These are phyloP conservation scores for Lasioglossum leucozonium DNA, from an alignment of 2,888 invertebrate genomes.

Conservation along the genomic window DNA sequence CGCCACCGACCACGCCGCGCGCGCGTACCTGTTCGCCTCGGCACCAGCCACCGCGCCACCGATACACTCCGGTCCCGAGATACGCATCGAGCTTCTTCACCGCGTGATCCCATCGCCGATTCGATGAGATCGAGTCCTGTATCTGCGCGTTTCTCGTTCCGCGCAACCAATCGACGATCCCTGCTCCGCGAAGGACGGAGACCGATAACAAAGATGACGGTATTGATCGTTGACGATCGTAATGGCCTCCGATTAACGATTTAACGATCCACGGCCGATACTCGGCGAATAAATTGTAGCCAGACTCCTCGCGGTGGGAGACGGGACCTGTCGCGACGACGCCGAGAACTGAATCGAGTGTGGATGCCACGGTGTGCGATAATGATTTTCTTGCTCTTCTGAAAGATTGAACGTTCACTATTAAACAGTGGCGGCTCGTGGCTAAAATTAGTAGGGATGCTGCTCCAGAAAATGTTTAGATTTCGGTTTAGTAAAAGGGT, in stretches of 20 bases:
- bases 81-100: conserved; percentile 4
- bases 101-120: conserved; percentile 24
- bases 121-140: conserved; percentile 30
- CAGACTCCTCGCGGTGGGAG: neutral
- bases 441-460: no score
- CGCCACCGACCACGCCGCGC: conserved; percentile 5
- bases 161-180: conserved; percentile 43
- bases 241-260: conserved; percentile 52
- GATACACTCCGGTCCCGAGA: conserved; percentile 15
- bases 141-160: conserved; percentile 24
- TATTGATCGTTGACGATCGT: conserved; percentile 48
- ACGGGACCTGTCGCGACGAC: neutral
- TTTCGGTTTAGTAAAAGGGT: no score
- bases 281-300: conserved; percentile 23
- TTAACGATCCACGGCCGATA: conserved; percentile 44
- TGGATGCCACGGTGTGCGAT: neutral
- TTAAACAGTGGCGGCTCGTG: no score
- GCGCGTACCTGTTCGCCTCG: conserved; percentile 18
- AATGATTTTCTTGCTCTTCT: no score
- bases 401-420: no score
- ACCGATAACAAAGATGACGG: conserved; percentile 57
- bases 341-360: conserved; percentile 11
- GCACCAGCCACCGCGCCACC: neutral
- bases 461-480: no score
- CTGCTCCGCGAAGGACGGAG: conserved; percentile 18